Conservation (phyloP, 1,140 invertebrate genomes). For the Rhagoletis zephyria region DNA sequence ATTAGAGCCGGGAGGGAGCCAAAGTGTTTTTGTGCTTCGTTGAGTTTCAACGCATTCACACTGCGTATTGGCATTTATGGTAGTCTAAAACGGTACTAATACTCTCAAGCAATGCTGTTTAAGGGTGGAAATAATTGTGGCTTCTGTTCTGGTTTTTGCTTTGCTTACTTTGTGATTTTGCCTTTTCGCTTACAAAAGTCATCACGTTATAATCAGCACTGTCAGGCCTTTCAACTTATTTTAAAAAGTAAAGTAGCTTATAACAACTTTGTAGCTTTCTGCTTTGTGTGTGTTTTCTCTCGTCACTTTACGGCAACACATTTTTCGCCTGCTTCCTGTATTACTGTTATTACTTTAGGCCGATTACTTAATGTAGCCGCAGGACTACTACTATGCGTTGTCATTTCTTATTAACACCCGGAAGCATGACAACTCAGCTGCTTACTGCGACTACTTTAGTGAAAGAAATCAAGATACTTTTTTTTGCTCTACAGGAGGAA, state of each 20-base stretch:
- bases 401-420: background rate
- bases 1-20: background rate
- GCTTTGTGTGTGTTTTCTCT: background rate
- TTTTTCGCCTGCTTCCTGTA: background rate
- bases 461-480: too few species aligned
- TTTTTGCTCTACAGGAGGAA: too few species aligned
- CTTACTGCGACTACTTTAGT: too few species aligned
- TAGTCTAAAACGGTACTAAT: background rate
- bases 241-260: slow-evolving; percentile 29
- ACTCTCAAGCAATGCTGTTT: background rate
- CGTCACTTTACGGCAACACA: background rate
- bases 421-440: background rate
- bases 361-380: background rate
- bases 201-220: background rate
- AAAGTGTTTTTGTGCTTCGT: background rate
- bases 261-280: background rate
- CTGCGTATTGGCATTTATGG: slow-evolving; percentile 9
- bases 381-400: background rate
- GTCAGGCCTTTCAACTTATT: background rate
- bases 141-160: background rate
- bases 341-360: background rate
- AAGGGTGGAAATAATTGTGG: background rate
- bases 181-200: background rate
- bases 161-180: background rate
- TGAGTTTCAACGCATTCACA: background rate